These are phyloP conservation scores for Sigmodon hispidus DNA, from an alignment of 2,113 vertebrate species.

Conservation along the genomic window DNA sequence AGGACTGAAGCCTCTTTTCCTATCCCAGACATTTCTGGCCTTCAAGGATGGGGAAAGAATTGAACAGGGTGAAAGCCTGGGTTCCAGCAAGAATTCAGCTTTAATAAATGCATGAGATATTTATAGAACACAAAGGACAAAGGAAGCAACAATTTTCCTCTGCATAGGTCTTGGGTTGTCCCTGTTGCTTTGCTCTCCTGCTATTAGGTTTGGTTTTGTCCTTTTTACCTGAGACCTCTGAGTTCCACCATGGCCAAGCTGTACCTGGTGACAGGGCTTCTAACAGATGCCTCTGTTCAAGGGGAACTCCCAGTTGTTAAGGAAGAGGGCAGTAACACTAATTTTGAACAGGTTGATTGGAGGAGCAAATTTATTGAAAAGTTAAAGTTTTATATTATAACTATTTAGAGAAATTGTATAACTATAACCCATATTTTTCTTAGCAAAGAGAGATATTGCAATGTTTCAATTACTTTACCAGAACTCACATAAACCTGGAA, in stretches of 20 bases:
- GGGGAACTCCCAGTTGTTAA: not conserved
- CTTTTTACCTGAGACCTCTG: not conserved
- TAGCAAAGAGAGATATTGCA: not conserved
- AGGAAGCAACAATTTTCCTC: slow-evolving; percentile 82
- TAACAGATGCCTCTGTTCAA: not conserved
- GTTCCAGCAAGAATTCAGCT: slow-evolving; percentile 85
- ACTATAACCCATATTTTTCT: not conserved
- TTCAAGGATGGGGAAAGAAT: slow-evolving; percentile 77
- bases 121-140: slow-evolving; percentile 85
- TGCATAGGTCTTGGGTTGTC: slow-evolving; percentile 40
- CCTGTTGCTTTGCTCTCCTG: slow-evolving; percentile 48
- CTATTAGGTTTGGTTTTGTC: not conserved
- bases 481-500: not conserved
- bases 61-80: slow-evolving; percentile 82
- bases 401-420: not conserved
- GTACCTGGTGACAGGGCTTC: not conserved
- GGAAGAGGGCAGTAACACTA: not conserved
- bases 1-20: slow-evolving; percentile 78
- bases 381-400: not conserved
- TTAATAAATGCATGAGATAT: slow-evolving; percentile 84
- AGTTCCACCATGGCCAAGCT: not conserved
- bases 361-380: not conserved
- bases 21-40: slow-evolving; percentile 81
- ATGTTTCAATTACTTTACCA: not conserved
- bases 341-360: not conserved